Conservation (phyloP, 2,797 vertebrate genomes). For the Etheostoma nigrum region DNA sequence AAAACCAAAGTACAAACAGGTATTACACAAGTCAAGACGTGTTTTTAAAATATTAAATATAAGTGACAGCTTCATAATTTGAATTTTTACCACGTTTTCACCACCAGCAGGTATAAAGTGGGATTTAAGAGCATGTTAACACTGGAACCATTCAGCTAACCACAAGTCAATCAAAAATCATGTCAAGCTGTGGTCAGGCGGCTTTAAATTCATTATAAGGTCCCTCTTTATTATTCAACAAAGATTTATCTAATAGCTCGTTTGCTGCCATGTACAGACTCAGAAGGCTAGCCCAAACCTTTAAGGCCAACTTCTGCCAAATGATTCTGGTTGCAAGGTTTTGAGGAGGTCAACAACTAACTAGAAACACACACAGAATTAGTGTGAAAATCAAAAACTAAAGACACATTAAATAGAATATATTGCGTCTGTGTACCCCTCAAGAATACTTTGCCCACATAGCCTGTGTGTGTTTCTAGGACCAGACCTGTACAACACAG, state of each 20-base stretch:
- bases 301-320: neutral
- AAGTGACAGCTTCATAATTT: neutral
- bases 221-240: neutral
- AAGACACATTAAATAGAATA: neutral
- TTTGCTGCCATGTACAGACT: neutral
- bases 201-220: slow-evolving; percentile 5
- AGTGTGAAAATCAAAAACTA: neutral
- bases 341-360: neutral
- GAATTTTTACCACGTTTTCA: neutral
- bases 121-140: neutral
- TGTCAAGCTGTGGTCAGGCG: neutral
- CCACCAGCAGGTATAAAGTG: neutral
- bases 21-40: neutral
- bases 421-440: neutral
- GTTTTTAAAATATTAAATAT: neutral
- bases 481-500: neutral
- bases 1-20: slow-evolving; percentile 14
- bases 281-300: neutral
- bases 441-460: neutral
- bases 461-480: neutral
- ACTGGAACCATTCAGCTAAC: neutral
- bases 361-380: neutral
- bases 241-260: neutral
- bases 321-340: neutral
- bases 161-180: neutral